Conservation (phyloP, 1,140 invertebrate genomes). For the Liolophura sinensis region DNA sequence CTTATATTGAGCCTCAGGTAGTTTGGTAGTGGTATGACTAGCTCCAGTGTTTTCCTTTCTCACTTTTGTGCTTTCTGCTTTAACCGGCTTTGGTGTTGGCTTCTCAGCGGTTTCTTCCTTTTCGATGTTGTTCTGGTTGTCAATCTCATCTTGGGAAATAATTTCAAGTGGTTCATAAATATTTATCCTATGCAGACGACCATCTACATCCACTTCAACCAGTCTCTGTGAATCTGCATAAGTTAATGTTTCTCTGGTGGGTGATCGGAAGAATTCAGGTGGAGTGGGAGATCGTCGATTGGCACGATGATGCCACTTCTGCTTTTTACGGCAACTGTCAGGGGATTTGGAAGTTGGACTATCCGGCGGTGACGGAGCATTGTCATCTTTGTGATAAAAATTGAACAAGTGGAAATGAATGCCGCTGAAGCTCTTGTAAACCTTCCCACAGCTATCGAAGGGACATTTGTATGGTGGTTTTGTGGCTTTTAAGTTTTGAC, state of each 20-base stretch:
- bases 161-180: slow-evolving; percentile 62
- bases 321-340: slow-evolving; percentile 31
- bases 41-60: slow-evolving; percentile 39
- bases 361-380: slow-evolving; percentile 28
- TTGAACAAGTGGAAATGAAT: slow-evolving; percentile 84
- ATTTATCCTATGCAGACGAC: slow-evolving; percentile 64
- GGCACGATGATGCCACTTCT: slow-evolving; percentile 47
- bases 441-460: slow-evolving; percentile 78
- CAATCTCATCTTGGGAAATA: slow-evolving; percentile 56
- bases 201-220: slow-evolving; percentile 81
- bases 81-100: slow-evolving; percentile 38
- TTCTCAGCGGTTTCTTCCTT: slow-evolving; percentile 55
- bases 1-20: slow-evolving; percentile 84
- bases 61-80: slow-evolving; percentile 40
- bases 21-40: slow-evolving; percentile 40
- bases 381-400: slow-evolving; percentile 73
- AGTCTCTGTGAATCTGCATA: slow-evolving; percentile 80
- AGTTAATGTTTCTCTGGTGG: slow-evolving; percentile 62
- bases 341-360: slow-evolving; percentile 35
- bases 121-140: slow-evolving; percentile 55
- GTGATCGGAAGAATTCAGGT: slow-evolving; percentile 49
- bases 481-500: slow-evolving; percentile 76
- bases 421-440: slow-evolving; percentile 83
- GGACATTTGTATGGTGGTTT: slow-evolving; percentile 86
- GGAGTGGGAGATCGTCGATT: slow-evolving; percentile 54